phyloP scores from a whole-genome alignment of 2,888 invertebrate species.

The Hydropsyche betteni region DNA sequence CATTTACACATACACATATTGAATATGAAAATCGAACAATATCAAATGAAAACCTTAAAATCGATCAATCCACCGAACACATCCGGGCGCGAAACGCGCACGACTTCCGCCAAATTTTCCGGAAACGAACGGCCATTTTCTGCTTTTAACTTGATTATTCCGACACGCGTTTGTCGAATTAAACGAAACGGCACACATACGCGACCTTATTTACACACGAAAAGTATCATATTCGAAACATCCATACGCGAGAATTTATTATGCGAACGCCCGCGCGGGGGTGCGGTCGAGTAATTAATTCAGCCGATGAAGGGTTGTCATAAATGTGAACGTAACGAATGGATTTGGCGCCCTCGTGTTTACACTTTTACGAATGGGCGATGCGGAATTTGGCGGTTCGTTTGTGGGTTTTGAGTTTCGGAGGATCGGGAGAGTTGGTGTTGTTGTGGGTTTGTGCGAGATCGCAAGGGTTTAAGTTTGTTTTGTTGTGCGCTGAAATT shows the following conservation, averaged over 20 bases:
- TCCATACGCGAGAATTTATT: not conserved
- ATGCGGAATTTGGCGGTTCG: not conserved
- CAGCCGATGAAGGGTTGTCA: conserved; percentile 3
- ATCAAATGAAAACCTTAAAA: too few species aligned
- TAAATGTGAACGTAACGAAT: conserved; percentile 20
- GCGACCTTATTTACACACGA: not conserved
- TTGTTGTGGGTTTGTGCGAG: too few species aligned
- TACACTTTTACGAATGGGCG: not conserved
- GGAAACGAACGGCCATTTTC: conserved; percentile 9
- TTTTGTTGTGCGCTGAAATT: too few species aligned
- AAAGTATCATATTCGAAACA: too few species aligned
- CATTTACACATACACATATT: too few species aligned
- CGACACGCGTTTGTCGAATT: conserved; percentile 2
- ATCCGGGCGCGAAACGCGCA: too few species aligned
- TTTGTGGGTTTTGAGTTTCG: too few species aligned
- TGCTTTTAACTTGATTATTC: conserved; percentile 23
- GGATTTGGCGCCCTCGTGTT: not conserved
- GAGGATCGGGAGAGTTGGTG: too few species aligned
- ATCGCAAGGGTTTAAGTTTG: too few species aligned
- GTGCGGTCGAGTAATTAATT: conserved; percentile 21
- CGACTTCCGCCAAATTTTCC: not conserved
- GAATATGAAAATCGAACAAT: too few species aligned
- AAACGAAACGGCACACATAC: not conserved
- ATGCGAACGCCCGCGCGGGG: not conserved
- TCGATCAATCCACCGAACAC: too few species aligned